Base-by-base conservation (phyloP, 2,888 invertebrate species). In the Eudasyphora cyanicolor region DNA sequence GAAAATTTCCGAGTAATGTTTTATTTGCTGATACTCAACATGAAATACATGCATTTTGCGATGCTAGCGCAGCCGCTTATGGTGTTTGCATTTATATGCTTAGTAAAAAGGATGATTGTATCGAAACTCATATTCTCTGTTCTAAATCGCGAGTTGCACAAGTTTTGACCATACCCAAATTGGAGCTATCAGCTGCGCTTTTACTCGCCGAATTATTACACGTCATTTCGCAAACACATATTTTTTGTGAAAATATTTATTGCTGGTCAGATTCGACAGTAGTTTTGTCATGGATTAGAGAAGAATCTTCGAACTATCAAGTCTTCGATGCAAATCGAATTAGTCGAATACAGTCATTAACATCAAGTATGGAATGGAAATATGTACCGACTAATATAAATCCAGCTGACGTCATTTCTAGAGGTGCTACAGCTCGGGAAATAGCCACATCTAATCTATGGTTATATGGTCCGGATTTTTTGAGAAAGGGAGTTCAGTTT, bases 231-330 rank as follows among this genome's bases (percentile, higher is more conserved):
- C 1, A 62, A 70, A 17, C 19, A 14, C 21, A 69, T 27, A 42
- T 64, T n/a, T 51, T 81, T 17, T 3, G 38, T 42, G 29, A n/a
- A n/a, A 54, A 81, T 14, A 24, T 81, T 38, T 67, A 75, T 64
- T 82, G 81, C 45, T 82, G 79, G 73, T 76, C 78, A 17, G 82
- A 84, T 64, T 82, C 84, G 49, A 79, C 71, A 12, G 60, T 76
- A 17, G 75, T 60, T 2, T 49, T 82, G 6, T 82, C 82, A 17
- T 82, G 82, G 82, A 75, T 79, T 45, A 60, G 67, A 24, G 64
- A 73, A 17, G 38, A 73, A 35, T 62, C 78, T 7, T 73, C 62
- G 17, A 54, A 69, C 10, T 76, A 27, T n/a, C 17, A 76, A 27
- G 12, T 69, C 8, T 78, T 78, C 32, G 71, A 71, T 5, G 27